Evolutionary conservation across 2,888 invertebrate species (phyloP).

Genomic region (Drosophila pseudotakahashii): DNA sequence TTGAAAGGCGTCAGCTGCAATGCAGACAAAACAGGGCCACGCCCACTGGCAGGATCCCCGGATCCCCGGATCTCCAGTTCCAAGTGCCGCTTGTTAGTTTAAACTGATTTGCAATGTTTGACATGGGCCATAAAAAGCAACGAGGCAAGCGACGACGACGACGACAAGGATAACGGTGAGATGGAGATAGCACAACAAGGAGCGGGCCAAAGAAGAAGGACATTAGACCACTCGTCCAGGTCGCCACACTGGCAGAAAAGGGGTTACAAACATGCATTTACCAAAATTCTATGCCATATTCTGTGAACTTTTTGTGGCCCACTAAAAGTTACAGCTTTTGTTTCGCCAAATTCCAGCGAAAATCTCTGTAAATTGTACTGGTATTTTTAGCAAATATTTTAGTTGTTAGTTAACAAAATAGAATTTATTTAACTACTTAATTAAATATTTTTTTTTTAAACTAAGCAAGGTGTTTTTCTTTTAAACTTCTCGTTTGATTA

Average conservation of each 20-base stretch:
- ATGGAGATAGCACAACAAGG: slow-evolving; percentile 41
- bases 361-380: no score
- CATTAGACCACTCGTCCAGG: slow-evolving; percentile 43
- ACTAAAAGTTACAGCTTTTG: no score
- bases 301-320: not conserved
- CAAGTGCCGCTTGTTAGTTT: slow-evolving; percentile 70
- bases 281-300: no score
- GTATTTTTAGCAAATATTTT: no score
- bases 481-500: not conserved
- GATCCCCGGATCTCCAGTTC: slow-evolving; percentile 8
- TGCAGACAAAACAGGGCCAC: slow-evolving; percentile 67
- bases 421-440: not conserved
- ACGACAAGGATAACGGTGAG: slow-evolving; percentile 49
- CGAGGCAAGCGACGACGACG: slow-evolving; percentile 52
- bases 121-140: slow-evolving; percentile 76
- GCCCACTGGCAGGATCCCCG: slow-evolving; percentile 37
- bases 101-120: slow-evolving; percentile 80
- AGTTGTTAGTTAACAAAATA: not conserved
- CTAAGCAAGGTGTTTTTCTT: not conserved
- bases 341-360: no score
- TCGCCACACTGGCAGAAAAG: slow-evolving; percentile 23
- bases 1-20: slow-evolving; percentile 59
- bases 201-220: slow-evolving; percentile 21
- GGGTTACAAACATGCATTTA: no score
- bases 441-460: not conserved